phyloP scores from a whole-genome alignment of 1,140 invertebrate species.

The Rhagoletis pomonella region DNA sequence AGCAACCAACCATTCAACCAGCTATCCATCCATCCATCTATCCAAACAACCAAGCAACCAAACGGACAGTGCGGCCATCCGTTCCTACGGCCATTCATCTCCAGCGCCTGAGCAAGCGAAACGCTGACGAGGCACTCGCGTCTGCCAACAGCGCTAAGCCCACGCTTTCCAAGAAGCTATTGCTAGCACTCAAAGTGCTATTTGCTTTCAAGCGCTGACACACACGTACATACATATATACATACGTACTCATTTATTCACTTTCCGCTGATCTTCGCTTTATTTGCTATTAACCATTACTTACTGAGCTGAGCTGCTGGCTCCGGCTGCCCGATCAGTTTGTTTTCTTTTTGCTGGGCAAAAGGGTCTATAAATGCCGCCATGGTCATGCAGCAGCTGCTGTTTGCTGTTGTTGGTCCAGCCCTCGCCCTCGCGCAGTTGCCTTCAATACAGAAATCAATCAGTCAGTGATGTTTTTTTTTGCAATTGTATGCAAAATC shows the following conservation, averaged over 20 bases:
- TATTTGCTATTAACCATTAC: neutral
- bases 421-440: neutral
- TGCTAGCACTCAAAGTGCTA: constrained; percentile 22
- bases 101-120: neutral
- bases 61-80: neutral
- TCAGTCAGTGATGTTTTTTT: constrained; percentile 7
- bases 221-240: neutral
- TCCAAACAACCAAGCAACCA: neutral
- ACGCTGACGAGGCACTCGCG: constrained; percentile 27
- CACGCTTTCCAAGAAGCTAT: constrained; percentile 44
- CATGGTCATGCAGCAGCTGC: neutral
- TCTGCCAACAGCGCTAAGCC: neutral
- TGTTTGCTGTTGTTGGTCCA: neutral
- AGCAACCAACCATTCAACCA: neutral
- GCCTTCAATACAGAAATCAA: constrained; percentile 40
- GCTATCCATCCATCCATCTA: constrained; percentile 5
- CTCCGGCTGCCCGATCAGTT: neutral
- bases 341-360: neutral
- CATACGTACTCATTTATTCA: neutral
- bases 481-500: constrained; percentile 38
- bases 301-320: neutral
- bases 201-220: neutral
- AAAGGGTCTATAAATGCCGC: neutral
- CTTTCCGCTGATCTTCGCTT: constrained; percentile 23
- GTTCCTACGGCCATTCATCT: neutral